phyloP scores from a whole-genome alignment of 1,140 invertebrate genomes.

The Elymnias hypermnestra region DNA sequence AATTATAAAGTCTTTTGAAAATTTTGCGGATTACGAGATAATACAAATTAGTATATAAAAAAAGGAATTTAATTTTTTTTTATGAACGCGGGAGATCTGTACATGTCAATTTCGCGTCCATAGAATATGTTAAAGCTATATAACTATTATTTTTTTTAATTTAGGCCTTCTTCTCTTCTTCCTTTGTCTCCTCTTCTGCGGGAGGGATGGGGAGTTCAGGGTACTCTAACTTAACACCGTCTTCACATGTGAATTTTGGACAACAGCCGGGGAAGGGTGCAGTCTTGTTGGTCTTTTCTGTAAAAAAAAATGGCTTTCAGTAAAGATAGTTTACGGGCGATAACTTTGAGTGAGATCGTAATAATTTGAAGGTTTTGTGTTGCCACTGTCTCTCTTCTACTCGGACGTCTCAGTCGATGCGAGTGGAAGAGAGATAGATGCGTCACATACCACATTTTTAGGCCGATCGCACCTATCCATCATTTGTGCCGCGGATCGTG shows the following conservation, averaged over 20 bases:
- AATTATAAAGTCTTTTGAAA: too few relatives aligned
- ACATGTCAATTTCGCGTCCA: conserved; percentile 3
- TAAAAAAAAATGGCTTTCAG: conserved; percentile 24
- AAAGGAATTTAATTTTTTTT: not conserved
- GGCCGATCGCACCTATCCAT: too few relatives aligned
- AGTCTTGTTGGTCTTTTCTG: conserved; percentile 91
- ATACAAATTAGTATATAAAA: not conserved
- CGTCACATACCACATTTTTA: too few relatives aligned
- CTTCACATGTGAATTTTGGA: conserved; percentile 89
- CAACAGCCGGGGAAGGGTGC: conserved; percentile 90
- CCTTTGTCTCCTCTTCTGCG: conserved; percentile 72
- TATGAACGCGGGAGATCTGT: conserved; percentile 11
- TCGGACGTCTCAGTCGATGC: too few relatives aligned
- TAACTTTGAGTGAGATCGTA: too few relatives aligned
- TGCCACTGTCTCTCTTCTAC: too few relatives aligned
- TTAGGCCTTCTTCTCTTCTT: conserved; percentile 73
- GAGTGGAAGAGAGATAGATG: too few relatives aligned
- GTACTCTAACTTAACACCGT: conserved; percentile 89
- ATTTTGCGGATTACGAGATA: too few relatives aligned
- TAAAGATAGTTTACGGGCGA: too few relatives aligned
- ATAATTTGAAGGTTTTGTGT: too few relatives aligned
- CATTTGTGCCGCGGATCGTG: too few relatives aligned
- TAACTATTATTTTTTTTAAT: conserved; percentile 20
- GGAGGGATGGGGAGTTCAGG: conserved; percentile 85
- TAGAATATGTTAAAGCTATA: conserved; percentile 5